Evolutionary conservation across 2,113 vertebrate genomes (phyloP), one percentile per base, ranked within the genome.

Genomic region (Cebus imitator): DNA sequence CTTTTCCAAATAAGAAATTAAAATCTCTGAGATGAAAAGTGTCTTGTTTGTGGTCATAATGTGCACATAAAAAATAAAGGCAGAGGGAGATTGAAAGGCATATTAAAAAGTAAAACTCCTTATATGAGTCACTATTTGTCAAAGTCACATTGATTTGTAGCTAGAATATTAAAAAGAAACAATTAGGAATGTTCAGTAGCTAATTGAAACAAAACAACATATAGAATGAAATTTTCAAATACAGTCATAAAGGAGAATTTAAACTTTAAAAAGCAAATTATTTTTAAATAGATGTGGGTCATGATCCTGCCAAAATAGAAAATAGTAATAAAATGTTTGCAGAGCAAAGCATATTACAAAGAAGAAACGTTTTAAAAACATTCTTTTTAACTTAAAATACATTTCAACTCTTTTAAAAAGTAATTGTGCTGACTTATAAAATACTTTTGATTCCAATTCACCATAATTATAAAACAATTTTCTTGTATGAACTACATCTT

Each of bases 381-480:
- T n/a, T 75, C 43, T 35, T 91, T 92, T 91, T 27, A 81, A 73
- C 37, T 78, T 87, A 66, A 57, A 52, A 23, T 66, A 35, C 4
- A 40, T 50, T 92, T 30, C 55, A 86, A 58, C 3, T 45, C 58
- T 43, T 79, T 70, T 18, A 75, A 17, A 96, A 93, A 84, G 45
- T 58, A 55, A 86, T 66, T 93, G n/a, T 94, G 87, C 55, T 96
- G 40, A 91, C 13, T 95, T 72, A 83, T 68, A 91, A 90, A 94
- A 55, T 87, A 78, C 13, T 73, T 95, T 90, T 55, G 17, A 86
- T 93, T 95, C 5, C n/a, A 87, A 58, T 75, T 89, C 50, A 52
- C 37, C 81, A 70, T 95, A 93, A 94, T 93, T 85, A 94, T 66
- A 30, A 90, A 66, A 90, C 94, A 96, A 80, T 75, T 75, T 84